Evolutionary conservation across 2,888 invertebrate genomes (phyloP).

Genomic region (Hypsopygia costalis): DNA sequence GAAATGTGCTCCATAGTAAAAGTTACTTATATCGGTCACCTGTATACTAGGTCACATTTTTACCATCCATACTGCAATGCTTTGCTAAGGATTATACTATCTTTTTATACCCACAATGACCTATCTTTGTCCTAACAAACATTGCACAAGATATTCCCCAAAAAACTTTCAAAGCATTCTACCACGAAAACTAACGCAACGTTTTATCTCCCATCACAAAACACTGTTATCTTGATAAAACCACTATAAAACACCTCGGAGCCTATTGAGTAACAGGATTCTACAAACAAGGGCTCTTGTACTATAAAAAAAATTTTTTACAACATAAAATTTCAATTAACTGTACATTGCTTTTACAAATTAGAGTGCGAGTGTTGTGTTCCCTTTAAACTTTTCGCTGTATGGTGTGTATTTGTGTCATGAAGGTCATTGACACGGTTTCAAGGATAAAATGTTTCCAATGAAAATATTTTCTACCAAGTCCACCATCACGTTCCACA

Average conservation of each 20-base stretch:
- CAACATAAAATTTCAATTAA: not conserved
- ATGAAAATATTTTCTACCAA: too few species aligned
- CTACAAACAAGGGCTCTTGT: not conserved
- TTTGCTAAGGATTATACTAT: too few species aligned
- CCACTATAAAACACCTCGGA: slow-evolving; percentile 26
- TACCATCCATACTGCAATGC: too few species aligned
- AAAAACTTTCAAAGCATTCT: not conserved
- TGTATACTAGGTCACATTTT: too few species aligned
- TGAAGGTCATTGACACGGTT: not conserved
- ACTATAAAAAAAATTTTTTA: too few species aligned
- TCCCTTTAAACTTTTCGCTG: not conserved
- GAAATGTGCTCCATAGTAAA: too few species aligned
- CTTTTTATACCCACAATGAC: too few species aligned
- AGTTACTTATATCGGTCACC: too few species aligned
- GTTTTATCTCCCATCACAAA: slow-evolving; percentile 21
- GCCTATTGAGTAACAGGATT: slow-evolving; percentile 4
- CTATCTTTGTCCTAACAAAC: too few species aligned
- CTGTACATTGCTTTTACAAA: not conserved
- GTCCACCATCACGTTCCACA: too few species aligned
- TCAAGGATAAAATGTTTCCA: too few species aligned
- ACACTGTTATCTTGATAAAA: slow-evolving; percentile 32
- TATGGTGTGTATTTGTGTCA: not conserved
- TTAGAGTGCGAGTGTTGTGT: not conserved
- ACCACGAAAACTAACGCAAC: not conserved
- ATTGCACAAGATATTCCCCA: not conserved